Evolutionary conservation across 2,113 vertebrate genomes (phyloP).

Genomic region (Hippocampus mohnikei): DNA sequence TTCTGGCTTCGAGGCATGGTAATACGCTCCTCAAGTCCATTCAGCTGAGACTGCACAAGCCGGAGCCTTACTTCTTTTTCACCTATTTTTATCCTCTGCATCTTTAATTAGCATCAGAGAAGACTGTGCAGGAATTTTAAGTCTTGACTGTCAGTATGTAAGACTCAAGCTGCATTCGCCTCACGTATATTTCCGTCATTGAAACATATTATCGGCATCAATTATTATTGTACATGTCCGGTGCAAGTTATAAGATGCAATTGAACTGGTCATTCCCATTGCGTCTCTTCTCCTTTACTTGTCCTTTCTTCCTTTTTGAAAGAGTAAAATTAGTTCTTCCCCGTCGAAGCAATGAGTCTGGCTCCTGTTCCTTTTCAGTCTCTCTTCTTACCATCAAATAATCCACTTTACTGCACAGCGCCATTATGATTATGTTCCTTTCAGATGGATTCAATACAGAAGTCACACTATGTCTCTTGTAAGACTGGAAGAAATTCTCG

Average conservation of each 20-base stretch:
- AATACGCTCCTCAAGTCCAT: slow-evolving; percentile 36
- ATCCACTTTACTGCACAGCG: slow-evolving; percentile 61
- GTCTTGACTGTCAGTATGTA: not conserved
- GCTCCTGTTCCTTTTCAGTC: slow-evolving; percentile 58
- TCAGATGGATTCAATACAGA: slow-evolving; percentile 58
- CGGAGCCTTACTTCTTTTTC: slow-evolving; percentile 3
- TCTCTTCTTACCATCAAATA: slow-evolving; percentile 62
- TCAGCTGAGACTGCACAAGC: slow-evolving; percentile 37
- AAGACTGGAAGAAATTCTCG: slow-evolving; percentile 43
- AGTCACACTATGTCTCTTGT: slow-evolving; percentile 37
- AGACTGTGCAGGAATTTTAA: slow-evolving; percentile 17
- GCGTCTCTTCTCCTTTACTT: slow-evolving; percentile 39
- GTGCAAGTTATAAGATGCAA: slow-evolving; percentile 43
- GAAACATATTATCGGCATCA: slow-evolving; percentile 48
- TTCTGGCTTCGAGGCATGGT: slow-evolving; percentile 27
- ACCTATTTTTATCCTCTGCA: slow-evolving; percentile 19
- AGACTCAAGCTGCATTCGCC: slow-evolving; percentile 4
- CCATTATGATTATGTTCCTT: slow-evolving; percentile 62
- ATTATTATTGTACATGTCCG: slow-evolving; percentile 50
- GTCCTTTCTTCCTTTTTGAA: slow-evolving; percentile 61
- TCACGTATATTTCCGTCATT: slow-evolving; percentile 41
- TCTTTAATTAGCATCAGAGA: slow-evolving; percentile 40
- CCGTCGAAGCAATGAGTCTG: slow-evolving; percentile 50
- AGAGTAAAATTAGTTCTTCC: slow-evolving; percentile 57
- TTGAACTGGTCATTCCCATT: slow-evolving; percentile 50